phyloP scores from a whole-genome alignment of 2,113 vertebrate species.

The Garra rufa region DNA sequence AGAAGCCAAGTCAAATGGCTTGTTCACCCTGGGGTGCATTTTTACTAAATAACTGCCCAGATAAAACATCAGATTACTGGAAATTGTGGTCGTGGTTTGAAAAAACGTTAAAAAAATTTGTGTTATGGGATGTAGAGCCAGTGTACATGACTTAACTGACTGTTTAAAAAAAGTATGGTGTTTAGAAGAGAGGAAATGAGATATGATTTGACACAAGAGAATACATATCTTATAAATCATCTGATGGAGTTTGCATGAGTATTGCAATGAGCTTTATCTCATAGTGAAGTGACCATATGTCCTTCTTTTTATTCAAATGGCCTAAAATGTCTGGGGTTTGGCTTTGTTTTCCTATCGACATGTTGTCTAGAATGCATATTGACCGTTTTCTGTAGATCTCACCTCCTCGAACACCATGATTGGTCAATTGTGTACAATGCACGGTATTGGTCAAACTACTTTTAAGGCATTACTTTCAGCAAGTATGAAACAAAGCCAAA shows the following conservation, averaged over 20 bases:
- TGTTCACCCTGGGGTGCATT: neutral
- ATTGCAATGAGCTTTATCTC: neutral
- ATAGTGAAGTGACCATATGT: neutral
- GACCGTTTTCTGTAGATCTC: no score
- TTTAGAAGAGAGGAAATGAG: neutral
- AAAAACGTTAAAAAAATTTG: neutral
- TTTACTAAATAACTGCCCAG: neutral
- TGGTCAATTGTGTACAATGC: no score
- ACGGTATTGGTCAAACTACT: no score
- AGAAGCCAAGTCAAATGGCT: conserved; percentile 15
- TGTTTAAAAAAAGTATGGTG: neutral
- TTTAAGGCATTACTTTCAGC: no score
- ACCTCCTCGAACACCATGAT: no score
- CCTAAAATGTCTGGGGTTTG: no score
- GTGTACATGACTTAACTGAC: neutral
- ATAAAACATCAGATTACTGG: conserved; percentile 26
- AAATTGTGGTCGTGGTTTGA: neutral
- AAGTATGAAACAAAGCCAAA: no score
- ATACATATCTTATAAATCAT: neutral
- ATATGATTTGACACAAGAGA: neutral
- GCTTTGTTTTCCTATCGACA: neutral
- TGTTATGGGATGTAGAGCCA: neutral
- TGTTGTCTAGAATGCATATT: no score
- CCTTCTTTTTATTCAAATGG: no score
- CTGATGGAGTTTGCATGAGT: neutral